Conservation (phyloP, 2,888 invertebrate genomes). For the Rosalia funebris region DNA sequence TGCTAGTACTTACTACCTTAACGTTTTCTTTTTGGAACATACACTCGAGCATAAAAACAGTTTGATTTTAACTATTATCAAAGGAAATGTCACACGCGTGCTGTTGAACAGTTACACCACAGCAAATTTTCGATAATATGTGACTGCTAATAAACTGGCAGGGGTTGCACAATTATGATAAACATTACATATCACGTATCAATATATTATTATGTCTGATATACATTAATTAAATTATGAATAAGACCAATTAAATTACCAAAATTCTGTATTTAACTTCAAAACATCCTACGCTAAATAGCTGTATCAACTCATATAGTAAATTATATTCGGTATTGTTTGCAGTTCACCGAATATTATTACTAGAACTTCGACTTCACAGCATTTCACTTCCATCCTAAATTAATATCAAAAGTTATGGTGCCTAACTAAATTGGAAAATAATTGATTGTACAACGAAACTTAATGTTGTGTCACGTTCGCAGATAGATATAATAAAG, state of each 20-base stretch:
- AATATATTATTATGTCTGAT: too few species aligned
- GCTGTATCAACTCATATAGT: background rate
- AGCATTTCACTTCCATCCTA: background rate
- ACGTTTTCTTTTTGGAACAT: too few species aligned
- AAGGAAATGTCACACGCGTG: too few species aligned
- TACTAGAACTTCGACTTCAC: slow-evolving; percentile 1
- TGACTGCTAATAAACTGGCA: too few species aligned
- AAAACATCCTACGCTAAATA: slow-evolving; percentile 4
- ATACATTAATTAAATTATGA: too few species aligned
- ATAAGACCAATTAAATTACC: background rate
- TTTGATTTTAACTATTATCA: too few species aligned
- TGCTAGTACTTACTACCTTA: too few species aligned
- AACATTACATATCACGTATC: too few species aligned
- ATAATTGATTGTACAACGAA: background rate
- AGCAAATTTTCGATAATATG: too few species aligned
- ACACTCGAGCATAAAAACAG: too few species aligned
- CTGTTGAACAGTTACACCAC: too few species aligned
- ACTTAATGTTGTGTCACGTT: slow-evolving; percentile 1
- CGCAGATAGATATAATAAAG: background rate
- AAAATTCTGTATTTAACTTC: slow-evolving; percentile 3
- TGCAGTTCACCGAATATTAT: slow-evolving; percentile 4
- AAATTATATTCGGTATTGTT: slow-evolving; percentile 8
- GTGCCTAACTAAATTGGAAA: slow-evolving; percentile 3
- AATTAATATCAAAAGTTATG: slow-evolving; percentile 8
- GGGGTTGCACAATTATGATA: too few species aligned